Percentiles rank a stretch among this genome's conserved stretches.
Evolutionary conservation across 92 coral and sea anemone genomes (phyloP).

Genomic region (Muricea muricata): DNA sequence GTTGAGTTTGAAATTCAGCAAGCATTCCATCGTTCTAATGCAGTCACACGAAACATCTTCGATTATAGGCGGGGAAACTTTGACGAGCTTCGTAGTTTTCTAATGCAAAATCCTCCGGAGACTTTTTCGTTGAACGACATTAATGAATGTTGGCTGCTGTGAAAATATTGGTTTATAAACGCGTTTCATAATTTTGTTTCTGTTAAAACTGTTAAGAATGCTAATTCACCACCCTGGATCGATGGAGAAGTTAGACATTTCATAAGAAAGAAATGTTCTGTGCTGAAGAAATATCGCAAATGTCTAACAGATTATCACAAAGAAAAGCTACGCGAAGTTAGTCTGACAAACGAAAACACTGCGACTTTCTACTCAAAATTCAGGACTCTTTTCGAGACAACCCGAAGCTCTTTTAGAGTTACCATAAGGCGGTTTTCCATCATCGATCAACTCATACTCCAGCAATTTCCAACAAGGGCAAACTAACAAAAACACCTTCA

Average conservation of each 20-base stretch:
- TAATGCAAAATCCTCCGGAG: slow-evolving; percentile 7
- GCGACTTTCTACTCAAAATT: slow-evolving; percentile 54
- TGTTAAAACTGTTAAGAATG: slow-evolving; percentile 47
- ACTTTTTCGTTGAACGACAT: slow-evolving; percentile 28
- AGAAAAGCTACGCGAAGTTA: slow-evolving; percentile 48
- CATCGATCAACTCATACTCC: slow-evolving; percentile 5
- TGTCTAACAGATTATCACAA: slow-evolving; percentile 58
- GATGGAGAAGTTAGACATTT: slow-evolving; percentile 61
- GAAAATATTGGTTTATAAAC: slow-evolving; percentile 45
- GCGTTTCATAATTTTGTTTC: slow-evolving; percentile 58
- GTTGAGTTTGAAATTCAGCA: slow-evolving; percentile 44
- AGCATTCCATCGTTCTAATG: slow-evolving; percentile 36
- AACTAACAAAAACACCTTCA: slow-evolving; percentile 9
- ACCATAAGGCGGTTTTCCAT: slow-evolving; percentile 66
- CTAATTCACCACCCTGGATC: slow-evolving; percentile 70
- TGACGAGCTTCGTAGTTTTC: slow-evolving; percentile 20
- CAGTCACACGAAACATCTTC: slow-evolving; percentile 37
- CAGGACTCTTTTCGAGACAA: slow-evolving; percentile 63
- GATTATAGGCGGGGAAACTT: slow-evolving; percentile 43
- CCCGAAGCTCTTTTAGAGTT: slow-evolving; percentile 72
- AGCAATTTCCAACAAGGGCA: neutral
- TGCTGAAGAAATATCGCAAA: slow-evolving; percentile 46
- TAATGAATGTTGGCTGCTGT: slow-evolving; percentile 36
- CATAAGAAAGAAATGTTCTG: slow-evolving; percentile 64
- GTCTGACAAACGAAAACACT: slow-evolving; percentile 53